Percentiles rank a stretch among this genome's conserved stretches.
Evolutionary conservation across 2,888 invertebrate genomes (phyloP).

Genomic region (Itoplectis maculator): DNA sequence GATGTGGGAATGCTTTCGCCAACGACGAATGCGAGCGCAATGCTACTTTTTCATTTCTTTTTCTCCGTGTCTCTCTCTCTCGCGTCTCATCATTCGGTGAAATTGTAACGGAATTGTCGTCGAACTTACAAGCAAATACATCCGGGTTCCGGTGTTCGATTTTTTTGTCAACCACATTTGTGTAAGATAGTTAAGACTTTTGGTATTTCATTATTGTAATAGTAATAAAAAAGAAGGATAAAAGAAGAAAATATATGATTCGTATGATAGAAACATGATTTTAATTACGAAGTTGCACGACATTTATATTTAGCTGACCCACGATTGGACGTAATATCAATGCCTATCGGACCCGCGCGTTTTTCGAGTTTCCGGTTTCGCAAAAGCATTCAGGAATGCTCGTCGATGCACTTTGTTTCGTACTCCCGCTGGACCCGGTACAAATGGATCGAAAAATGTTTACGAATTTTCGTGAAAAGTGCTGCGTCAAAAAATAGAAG

Average conservation of each 20-base stretch:
- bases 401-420: not conserved
- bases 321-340: not conserved
- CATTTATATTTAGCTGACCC: not conserved
- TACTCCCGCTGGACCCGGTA: not conserved
- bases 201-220: not conserved
- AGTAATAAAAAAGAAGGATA: too few species aligned
- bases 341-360: not conserved
- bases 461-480: not conserved
- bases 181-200: not conserved
- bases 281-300: too few species aligned
- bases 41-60: not conserved
- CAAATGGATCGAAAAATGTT: not conserved
- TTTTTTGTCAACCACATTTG: not conserved
- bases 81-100: conserved; percentile 5
- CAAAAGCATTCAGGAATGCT: not conserved
- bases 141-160: not conserved
- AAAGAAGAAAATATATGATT: too few species aligned
- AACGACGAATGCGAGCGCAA: conserved; percentile 3
- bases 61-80: not conserved
- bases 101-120: conserved; percentile 27
- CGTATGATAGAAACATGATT: too few species aligned
- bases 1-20: conserved; percentile 52
- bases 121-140: not conserved
- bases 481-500: not conserved
- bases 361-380: not conserved